These are phyloP conservation scores for Xylocampa areola DNA, from an alignment of 2,888 invertebrate species.

Conservation along the genomic window DNA sequence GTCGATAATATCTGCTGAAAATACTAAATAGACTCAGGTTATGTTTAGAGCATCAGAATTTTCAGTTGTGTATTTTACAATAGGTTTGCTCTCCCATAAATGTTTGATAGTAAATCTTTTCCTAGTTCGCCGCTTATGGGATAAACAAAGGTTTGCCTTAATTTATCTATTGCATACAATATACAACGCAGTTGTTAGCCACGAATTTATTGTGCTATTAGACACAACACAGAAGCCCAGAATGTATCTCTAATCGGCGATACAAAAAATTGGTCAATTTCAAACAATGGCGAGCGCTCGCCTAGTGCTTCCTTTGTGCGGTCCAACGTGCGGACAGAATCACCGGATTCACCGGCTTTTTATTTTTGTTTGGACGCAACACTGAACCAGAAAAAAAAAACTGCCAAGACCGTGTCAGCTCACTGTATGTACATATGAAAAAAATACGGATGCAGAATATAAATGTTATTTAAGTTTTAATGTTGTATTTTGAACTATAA, in stretches of 20 bases:
- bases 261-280: slow-evolving; percentile 58
- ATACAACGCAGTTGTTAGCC: slow-evolving; percentile 38
- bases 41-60: too few relatives aligned
- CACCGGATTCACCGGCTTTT: slow-evolving; percentile 22
- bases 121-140: slow-evolving; percentile 6
- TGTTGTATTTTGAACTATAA: slow-evolving; percentile 4
- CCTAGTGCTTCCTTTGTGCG: slow-evolving; percentile 57
- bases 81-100: neutral
- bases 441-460: slow-evolving; percentile 45
- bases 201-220: slow-evolving; percentile 45
- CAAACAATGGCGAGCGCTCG: slow-evolving; percentile 57
- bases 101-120: slow-evolving; percentile 8
- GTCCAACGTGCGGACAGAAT: slow-evolving; percentile 53
- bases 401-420: slow-evolving; percentile 32
- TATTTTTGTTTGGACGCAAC: slow-evolving; percentile 66
- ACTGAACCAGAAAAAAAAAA: slow-evolving; percentile 58
- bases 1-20: neutral
- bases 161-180: slow-evolving; percentile 16
- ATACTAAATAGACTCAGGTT: neutral
- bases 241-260: slow-evolving; percentile 55
- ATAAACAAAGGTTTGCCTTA: slow-evolving; percentile 24
- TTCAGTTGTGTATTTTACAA: neutral
- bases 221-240: slow-evolving; percentile 37
- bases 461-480: slow-evolving; percentile 32
- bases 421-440: slow-evolving; percentile 37